Evolutionary conservation across 2,797 vertebrate species (phyloP).

Genomic region (Semotilus atromaculatus): DNA sequence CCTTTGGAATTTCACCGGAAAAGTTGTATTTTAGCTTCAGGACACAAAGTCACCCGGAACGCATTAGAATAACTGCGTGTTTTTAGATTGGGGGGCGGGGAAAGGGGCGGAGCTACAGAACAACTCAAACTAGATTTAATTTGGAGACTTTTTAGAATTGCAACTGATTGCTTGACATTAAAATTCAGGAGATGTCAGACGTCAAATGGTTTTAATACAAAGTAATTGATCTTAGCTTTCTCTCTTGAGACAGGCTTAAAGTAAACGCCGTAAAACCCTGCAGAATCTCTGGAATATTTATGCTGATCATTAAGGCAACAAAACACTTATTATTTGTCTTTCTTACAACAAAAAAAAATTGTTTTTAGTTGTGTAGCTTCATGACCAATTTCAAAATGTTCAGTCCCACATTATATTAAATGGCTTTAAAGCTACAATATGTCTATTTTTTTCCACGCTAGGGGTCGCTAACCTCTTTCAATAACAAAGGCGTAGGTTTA

Average conservation of each 20-base stretch:
- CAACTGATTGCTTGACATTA: not conserved
- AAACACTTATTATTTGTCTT: not conserved
- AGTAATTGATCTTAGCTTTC: not conserved
- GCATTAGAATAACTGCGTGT: slow-evolving; percentile 71
- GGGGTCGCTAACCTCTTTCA: no score
- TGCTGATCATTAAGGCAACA: not conserved
- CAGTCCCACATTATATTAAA: no score
- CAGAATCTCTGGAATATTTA: not conserved
- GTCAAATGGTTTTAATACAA: slow-evolving; percentile 11
- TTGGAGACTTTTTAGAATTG: slow-evolving; percentile 4
- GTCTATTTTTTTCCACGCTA: no score
- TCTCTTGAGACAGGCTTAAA: not conserved
- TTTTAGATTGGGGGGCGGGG: slow-evolving; percentile 36
- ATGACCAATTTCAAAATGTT: no score
- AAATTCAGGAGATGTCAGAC: not conserved
- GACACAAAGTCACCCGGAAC: slow-evolving; percentile 75
- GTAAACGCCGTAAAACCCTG: not conserved
- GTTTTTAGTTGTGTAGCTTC: no score
- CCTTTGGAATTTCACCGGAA: slow-evolving; percentile 79
- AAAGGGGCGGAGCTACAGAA: slow-evolving; percentile 54
- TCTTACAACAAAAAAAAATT: not conserved
- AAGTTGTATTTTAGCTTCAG: slow-evolving; percentile 76
- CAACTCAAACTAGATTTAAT: slow-evolving; percentile 54
- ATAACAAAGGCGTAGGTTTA: no score
- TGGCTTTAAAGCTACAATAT: no score